phyloP scores from a whole-genome alignment of 2,797 vertebrate species.

The Muscicapa striata region DNA sequence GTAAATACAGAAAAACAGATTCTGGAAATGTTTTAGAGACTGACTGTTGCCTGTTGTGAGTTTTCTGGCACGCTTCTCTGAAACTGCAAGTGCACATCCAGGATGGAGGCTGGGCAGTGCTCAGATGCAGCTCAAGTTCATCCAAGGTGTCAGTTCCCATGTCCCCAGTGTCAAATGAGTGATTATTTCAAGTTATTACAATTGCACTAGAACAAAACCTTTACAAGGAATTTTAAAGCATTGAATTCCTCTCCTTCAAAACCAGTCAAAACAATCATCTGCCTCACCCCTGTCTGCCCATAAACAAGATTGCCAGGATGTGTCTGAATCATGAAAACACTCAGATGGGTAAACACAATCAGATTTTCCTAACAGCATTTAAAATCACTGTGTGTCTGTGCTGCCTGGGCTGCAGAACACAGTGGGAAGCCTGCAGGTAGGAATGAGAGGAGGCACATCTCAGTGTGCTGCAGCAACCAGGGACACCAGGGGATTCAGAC shows the following conservation, averaged over 20 bases:
- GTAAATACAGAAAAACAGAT: background rate
- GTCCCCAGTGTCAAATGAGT: background rate
- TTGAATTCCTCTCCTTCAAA: background rate
- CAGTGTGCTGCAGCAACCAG: background rate
- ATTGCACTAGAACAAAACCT: background rate
- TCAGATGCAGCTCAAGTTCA: background rate
- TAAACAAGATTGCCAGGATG: fast-evolving
- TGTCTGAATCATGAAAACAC: background rate
- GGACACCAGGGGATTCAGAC: fast-evolving
- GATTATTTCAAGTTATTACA: background rate
- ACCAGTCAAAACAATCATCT: background rate
- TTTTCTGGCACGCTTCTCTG: background rate
- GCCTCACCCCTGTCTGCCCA: background rate
- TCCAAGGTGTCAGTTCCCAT: background rate
- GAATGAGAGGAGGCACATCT: background rate
- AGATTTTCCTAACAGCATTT: background rate
- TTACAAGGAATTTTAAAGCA: background rate
- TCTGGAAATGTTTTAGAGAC: background rate
- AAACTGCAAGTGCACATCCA: background rate
- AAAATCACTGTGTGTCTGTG: background rate
- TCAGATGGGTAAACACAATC: background rate
- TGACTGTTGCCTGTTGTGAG: background rate
- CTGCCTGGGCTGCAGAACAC: background rate
- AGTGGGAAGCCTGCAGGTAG: background rate
- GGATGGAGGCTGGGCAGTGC: background rate